These are phyloP conservation scores for Limonius californicus DNA, from an alignment of 1,140 invertebrate genomes.

Conservation along the genomic window DNA sequence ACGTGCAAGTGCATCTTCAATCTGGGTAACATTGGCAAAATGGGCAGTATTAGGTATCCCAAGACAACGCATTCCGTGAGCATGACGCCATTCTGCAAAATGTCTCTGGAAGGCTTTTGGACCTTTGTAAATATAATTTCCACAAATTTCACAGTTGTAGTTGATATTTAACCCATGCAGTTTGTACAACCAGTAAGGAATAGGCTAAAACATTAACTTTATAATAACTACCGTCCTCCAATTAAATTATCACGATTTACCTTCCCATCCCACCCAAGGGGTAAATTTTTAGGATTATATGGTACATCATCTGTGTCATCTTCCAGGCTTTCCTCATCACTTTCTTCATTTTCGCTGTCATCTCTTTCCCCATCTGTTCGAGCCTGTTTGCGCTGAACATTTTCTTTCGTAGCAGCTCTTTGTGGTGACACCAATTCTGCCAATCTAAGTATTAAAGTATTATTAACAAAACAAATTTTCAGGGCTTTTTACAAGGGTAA, in stretches of 20 bases:
- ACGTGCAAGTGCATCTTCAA: constrained; percentile 94
- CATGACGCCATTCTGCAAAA: constrained; percentile 99
- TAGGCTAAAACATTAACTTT: constrained; percentile 70
- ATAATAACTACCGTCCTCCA: too few relatives aligned
- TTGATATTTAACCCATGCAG: constrained; percentile 98
- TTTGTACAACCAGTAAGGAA: constrained; percentile 99
- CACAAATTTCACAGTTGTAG: constrained; percentile 99
- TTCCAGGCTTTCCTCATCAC: constrained; percentile 79
- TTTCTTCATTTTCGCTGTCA: constrained; percentile 88
- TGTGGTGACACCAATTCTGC: constrained; percentile 80
- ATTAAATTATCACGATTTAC: too few relatives aligned
- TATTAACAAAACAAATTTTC: neutral
- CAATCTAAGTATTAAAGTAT: constrained; percentile 53
- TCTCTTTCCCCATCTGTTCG: constrained; percentile 91
- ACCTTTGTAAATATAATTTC: constrained; percentile 99
- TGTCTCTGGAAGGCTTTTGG: constrained; percentile 99
- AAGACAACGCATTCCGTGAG: constrained; percentile 98
- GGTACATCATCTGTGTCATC: constrained; percentile 89
- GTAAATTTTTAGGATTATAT: constrained; percentile 99
- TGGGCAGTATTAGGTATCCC: constrained; percentile 99
- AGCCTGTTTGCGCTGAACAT: constrained; percentile 97
- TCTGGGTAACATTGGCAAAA: constrained; percentile 99
- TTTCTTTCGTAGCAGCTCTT: constrained; percentile 89
- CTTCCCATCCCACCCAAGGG: constrained; percentile 99
- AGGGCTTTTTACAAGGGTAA: too few relatives aligned